Conservation (phyloP, 2,797 vertebrate genomes). For the Setipinna tenuifilis region DNA sequence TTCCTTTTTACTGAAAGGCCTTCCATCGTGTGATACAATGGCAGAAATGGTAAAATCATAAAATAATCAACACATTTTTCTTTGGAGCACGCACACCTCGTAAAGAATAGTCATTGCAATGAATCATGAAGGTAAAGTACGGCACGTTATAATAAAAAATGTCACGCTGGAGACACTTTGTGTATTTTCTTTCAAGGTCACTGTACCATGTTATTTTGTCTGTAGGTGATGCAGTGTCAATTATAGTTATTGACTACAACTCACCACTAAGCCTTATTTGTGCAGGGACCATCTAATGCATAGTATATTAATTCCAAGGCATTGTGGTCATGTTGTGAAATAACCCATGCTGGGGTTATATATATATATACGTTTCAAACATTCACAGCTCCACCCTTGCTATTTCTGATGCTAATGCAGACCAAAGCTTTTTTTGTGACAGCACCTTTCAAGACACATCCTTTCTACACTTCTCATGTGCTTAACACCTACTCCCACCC, state of each 20-base stretch:
- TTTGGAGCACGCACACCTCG: neutral
- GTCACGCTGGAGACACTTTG: too few species aligned
- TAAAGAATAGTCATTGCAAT: too few species aligned
- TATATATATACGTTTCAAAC: neutral
- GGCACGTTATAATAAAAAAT: too few species aligned
- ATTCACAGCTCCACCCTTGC: too few species aligned
- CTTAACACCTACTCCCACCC: too few species aligned
- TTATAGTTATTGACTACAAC: neutral
- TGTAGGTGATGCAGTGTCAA: neutral
- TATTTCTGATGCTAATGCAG: too few species aligned
- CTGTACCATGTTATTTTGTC: neutral
- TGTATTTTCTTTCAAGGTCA: neutral
- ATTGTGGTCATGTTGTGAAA: neutral
- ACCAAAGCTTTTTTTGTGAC: too few species aligned
- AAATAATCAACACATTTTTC: neutral
- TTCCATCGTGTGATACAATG: neutral
- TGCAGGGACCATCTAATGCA: neutral
- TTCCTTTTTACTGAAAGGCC: slow-evolving; percentile 8
- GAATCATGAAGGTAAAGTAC: too few species aligned
- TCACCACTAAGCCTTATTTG: neutral
- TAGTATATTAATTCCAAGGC: neutral
- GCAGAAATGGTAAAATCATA: neutral
- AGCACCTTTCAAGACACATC: too few species aligned
- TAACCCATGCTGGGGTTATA: too few species aligned
- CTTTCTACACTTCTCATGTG: too few species aligned